These are phyloP conservation scores for Griposia aprilina DNA, from an alignment of 2,888 invertebrate genomes.

Conservation along the genomic window DNA sequence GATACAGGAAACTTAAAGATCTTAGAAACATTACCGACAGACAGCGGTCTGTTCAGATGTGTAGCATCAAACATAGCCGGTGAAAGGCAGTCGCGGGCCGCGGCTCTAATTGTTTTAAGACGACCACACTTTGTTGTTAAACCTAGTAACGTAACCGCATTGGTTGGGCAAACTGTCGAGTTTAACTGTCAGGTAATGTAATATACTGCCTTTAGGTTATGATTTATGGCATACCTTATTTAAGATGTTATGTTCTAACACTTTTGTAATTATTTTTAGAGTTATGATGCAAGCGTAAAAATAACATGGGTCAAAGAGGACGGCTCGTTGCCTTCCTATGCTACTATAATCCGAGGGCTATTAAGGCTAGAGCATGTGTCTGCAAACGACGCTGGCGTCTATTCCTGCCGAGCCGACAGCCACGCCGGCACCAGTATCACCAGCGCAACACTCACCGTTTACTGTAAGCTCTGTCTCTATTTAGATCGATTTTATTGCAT, in stretches of 20 bases:
- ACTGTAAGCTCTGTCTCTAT: slow-evolving; percentile 93
- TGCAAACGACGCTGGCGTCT: slow-evolving; percentile 96
- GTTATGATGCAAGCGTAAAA: slow-evolving; percentile 86
- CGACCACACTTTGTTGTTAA: slow-evolving; percentile 96
- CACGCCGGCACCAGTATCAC: slow-evolving; percentile 96
- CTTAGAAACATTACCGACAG: slow-evolving; percentile 96
- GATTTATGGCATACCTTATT: slow-evolving; percentile 16
- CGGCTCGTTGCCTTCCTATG: slow-evolving; percentile 84
- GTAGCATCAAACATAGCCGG: slow-evolving; percentile 98
- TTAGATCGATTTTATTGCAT: slow-evolving; percentile 84
- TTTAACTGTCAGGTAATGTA: slow-evolving; percentile 94
- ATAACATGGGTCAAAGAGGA: slow-evolving; percentile 89
- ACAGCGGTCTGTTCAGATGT: slow-evolving; percentile 97
- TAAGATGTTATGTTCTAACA: slow-evolving; percentile 17
- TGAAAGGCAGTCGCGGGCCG: slow-evolving; percentile 94
- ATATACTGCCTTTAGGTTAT: slow-evolving; percentile 25
- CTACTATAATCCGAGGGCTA: slow-evolving; percentile 84
- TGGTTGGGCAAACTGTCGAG: slow-evolving; percentile 95
- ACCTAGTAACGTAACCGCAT: slow-evolving; percentile 95
- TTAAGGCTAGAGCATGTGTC: slow-evolving; percentile 95
- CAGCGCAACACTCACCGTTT: slow-evolving; percentile 96
- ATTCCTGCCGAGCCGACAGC: slow-evolving; percentile 98
- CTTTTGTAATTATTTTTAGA: slow-evolving; percentile 76
- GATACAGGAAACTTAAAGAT: slow-evolving; percentile 98
- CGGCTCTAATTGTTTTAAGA: slow-evolving; percentile 96